phyloP scores from a whole-genome alignment of 2,888 invertebrate species.

The Nephrotoma guestfalica region DNA sequence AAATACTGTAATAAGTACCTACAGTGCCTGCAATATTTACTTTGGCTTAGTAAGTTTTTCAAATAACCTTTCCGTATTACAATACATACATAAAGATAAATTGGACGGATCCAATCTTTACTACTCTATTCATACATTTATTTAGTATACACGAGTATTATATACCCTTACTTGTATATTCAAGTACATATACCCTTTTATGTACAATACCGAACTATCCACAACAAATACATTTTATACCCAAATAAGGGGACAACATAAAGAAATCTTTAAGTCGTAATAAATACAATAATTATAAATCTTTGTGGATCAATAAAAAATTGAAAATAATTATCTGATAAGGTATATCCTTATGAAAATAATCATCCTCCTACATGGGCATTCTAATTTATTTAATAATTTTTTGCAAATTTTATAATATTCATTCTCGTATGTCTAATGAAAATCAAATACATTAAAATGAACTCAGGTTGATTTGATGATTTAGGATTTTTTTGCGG shows the following conservation, averaged over 20 bases:
- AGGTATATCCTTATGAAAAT: background rate
- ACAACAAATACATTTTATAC: background rate
- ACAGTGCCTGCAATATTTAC: background rate
- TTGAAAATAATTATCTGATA: background rate
- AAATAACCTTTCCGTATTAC: background rate
- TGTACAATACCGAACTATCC: background rate
- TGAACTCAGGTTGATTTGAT: too few relatives aligned
- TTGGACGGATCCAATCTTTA: background rate
- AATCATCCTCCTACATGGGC: background rate
- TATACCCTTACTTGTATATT: background rate
- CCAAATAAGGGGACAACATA: background rate
- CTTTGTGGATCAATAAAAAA: background rate
- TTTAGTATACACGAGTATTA: background rate
- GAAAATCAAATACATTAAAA: too few relatives aligned
- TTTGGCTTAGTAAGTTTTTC: background rate
- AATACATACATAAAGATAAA: background rate
- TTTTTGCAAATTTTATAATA: too few relatives aligned
- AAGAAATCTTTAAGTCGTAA: background rate
- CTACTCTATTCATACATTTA: background rate
- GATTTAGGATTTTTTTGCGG: too few relatives aligned
- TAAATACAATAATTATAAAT: background rate
- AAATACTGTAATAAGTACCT: background rate
- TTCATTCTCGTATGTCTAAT: too few relatives aligned
- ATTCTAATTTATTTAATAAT: too few relatives aligned
- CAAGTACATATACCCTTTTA: background rate